Conservation (phyloP, 2,113 vertebrate genomes). For the Paracanthobrama guichenoti region DNA sequence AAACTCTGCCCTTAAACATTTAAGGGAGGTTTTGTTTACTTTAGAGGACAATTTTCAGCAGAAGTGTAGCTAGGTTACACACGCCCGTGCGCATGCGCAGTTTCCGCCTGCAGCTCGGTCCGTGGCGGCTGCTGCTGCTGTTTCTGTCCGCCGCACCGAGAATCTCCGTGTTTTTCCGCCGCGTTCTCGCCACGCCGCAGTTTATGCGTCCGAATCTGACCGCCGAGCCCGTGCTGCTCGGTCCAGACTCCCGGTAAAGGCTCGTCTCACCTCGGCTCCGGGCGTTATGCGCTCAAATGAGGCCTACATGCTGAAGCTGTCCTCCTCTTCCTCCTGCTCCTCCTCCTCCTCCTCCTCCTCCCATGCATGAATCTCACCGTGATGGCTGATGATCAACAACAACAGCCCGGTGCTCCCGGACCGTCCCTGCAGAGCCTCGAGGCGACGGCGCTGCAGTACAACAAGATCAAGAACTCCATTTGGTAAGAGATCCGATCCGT, state of each 20-base stretch:
- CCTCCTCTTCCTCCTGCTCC: constrained; percentile 66
- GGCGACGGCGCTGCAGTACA: constrained; percentile 90
- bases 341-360: constrained; percentile 69
- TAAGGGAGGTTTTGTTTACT: background rate
- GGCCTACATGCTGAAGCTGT: constrained; percentile 84
- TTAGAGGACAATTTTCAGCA: background rate
- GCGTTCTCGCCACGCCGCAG: constrained; percentile 34
- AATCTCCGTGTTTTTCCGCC: constrained; percentile 47
- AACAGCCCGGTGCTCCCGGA: constrained; percentile 74
- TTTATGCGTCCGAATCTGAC: constrained; percentile 51
- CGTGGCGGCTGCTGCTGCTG: constrained; percentile 79
- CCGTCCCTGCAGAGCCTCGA: constrained; percentile 86
- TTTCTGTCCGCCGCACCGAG: constrained; percentile 65
- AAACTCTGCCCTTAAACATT: too few species aligned
- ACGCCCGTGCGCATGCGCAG: constrained; percentile 78
- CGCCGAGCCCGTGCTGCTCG: constrained; percentile 67
- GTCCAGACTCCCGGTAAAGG: constrained; percentile 64
- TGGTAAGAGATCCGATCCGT: constrained; percentile 77
- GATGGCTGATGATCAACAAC: constrained; percentile 91
- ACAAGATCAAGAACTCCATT: constrained; percentile 94
- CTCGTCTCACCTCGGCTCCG: constrained; percentile 67
- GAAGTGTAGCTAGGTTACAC: background rate
- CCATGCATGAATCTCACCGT: constrained; percentile 67
- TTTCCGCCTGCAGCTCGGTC: constrained; percentile 66
- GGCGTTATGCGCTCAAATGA: constrained; percentile 82